Conservation (phyloP, 2,888 invertebrate species). For the Oxycera nigricornis region DNA sequence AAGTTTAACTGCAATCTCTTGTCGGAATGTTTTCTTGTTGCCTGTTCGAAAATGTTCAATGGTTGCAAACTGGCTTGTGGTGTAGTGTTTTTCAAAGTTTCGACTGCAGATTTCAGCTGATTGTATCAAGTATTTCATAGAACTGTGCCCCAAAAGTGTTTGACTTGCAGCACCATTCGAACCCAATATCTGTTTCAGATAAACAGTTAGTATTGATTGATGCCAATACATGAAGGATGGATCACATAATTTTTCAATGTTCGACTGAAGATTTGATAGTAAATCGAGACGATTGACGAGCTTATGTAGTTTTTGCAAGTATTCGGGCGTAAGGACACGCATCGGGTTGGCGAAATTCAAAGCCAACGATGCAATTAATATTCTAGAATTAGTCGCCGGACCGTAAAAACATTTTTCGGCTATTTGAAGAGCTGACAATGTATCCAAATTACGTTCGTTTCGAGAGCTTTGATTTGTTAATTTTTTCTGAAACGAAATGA, state of each 20-base stretch:
- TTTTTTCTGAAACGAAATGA: conserved; percentile 65
- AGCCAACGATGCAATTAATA: conserved; percentile 72
- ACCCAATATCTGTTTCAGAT: conserved; percentile 74
- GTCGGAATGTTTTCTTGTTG: conserved; percentile 60
- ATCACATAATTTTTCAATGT: conserved; percentile 70
- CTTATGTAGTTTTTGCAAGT: conserved; percentile 67
- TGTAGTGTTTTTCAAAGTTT: background rate
- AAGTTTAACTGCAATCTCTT: conserved; percentile 71
- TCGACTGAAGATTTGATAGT: conserved; percentile 67
- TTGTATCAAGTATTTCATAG: conserved; percentile 15
- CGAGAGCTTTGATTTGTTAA: conserved; percentile 68
- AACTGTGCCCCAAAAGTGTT: background rate
- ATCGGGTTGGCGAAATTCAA: conserved; percentile 71
- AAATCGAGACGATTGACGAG: conserved; percentile 72
- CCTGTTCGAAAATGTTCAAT: conserved; percentile 52
- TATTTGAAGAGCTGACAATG: conserved; percentile 76
- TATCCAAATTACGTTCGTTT: conserved; percentile 72
- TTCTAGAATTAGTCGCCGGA: conserved; percentile 69
- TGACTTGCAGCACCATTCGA: conserved; percentile 52
- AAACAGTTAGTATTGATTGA: conserved; percentile 76
- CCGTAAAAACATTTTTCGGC: conserved; percentile 74
- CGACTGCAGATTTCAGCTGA: conserved; percentile 1
- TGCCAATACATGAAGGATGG: conserved; percentile 85
- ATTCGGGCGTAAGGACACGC: conserved; percentile 69
- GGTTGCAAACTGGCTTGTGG: background rate